Evolutionary conservation across 2,888 invertebrate species (phyloP).

Genomic region (Iphiclides podalirius): DNA sequence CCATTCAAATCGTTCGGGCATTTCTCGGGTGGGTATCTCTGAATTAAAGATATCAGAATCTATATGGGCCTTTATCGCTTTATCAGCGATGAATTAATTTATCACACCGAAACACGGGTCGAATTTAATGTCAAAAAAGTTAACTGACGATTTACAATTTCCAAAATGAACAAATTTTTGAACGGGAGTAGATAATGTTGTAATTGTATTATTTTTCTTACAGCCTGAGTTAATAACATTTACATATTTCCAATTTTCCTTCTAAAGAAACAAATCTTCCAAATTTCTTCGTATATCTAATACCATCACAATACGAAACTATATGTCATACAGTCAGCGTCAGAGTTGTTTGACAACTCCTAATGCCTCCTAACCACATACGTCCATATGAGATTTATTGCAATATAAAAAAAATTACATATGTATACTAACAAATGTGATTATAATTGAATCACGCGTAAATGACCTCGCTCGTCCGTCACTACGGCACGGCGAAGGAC

Average conservation of each 20-base stretch:
- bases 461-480: slow-evolving; percentile 37
- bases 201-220: no score
- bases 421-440: slow-evolving; percentile 48
- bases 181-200: no score
- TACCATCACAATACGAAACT: no score
- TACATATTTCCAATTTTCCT: no score
- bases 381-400: not conserved
- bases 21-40: slow-evolving; percentile 5
- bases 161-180: no score
- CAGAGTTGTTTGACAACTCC: no score
- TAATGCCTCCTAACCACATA: no score
- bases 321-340: no score
- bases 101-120: not conserved
- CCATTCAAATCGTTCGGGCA: not conserved
- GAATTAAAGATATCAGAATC: slow-evolving; percentile 6
- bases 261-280: no score
- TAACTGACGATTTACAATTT: no score
- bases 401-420: slow-evolving; percentile 44
- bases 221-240: no score
- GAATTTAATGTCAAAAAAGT: not conserved
- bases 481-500: slow-evolving; percentile 37
- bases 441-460: slow-evolving; percentile 53
- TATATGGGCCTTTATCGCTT: slow-evolving; percentile 1
- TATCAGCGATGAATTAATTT: not conserved
- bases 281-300: no score